Evolutionary conservation across 2,888 invertebrate species (phyloP).

Genomic region (Apoderus coryli): DNA sequence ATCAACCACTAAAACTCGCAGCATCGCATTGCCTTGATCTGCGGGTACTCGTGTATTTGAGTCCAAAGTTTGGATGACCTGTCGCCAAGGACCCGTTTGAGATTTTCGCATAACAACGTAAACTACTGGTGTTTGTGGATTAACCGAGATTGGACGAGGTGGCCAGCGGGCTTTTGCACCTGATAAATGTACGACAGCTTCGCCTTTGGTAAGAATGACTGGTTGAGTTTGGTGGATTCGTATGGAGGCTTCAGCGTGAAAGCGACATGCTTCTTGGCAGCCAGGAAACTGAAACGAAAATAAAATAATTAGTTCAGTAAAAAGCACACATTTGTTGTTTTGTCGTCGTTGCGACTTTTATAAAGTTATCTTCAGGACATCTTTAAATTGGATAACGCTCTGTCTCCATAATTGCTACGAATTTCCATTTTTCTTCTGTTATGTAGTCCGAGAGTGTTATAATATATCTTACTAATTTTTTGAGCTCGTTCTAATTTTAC

Average conservation of each 20-base stretch:
- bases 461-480: too few relatives aligned
- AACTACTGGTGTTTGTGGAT: constrained; percentile 42
- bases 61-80: constrained; percentile 51
- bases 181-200: constrained; percentile 48
- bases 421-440: too few relatives aligned
- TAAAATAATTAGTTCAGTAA: constrained; percentile 5
- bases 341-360: too few relatives aligned
- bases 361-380: too few relatives aligned
- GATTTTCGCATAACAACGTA: constrained; percentile 57
- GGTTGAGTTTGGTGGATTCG: constrained; percentile 49
- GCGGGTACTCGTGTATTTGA: constrained; percentile 47
- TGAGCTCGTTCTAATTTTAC: too few relatives aligned
- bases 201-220: constrained; percentile 54
- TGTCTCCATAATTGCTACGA: too few relatives aligned
- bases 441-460: too few relatives aligned
- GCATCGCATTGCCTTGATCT: constrained; percentile 41
- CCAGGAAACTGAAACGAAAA: constrained; percentile 48
- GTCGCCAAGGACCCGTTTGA: constrained; percentile 47
- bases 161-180: constrained; percentile 52
- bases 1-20: constrained; percentile 55
- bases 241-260: constrained; percentile 46
- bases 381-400: too few relatives aligned
- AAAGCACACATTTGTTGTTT: too few relatives aligned
- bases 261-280: constrained; percentile 56
- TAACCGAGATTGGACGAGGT: constrained; percentile 44